Evolutionary conservation across 2,797 vertebrate species (phyloP), one percentile per base, ranked within the genome.

Genomic region (Etheostoma nigrum): DNA sequence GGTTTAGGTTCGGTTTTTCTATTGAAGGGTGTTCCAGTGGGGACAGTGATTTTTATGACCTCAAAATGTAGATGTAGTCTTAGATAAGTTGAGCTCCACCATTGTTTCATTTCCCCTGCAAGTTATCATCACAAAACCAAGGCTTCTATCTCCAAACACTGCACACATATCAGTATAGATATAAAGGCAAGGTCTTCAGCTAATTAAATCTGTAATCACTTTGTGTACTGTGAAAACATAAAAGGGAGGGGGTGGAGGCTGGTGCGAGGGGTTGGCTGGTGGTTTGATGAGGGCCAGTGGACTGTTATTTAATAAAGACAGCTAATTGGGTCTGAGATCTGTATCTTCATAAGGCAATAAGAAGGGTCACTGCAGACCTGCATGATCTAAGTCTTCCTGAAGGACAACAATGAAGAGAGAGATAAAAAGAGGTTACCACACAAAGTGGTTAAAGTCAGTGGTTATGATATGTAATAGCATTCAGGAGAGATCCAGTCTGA

Each of bases 191-290:
- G 76, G 85, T 89, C 89, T 73, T 85, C 57, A 47, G 87, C 86
- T 93, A 92, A 95, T 95, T 92, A 92, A 92, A 89, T 72, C 75
- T 88, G 79, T 91, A 86, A 94, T 92, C 89, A 88, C 89, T 86
- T 82, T 85, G 80, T 85, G 80, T 81, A 71, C 82, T 89, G 74
- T 88, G 80, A 92, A 91, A 88, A 88, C 82, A 90, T 85, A 83
- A 74, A 59, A 12, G 47, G 36, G n/a, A 44, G n/a, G 30, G 42
- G 44, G 81, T 1, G 49, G 61, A 76, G 58, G 54, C 15, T 40
- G 40, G 19, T 18, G 51, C 61, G 68, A 65, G 57, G 36, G 64
- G 48, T 74, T 30, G 44, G 25, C 76, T 81, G 79, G 61, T 48
- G 77, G 83, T 80, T 77, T 85, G 84, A 92, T 60, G 76, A 72